Evolutionary conservation across 1,140 invertebrate genomes (phyloP).

Genomic region (Papilio machaon): DNA sequence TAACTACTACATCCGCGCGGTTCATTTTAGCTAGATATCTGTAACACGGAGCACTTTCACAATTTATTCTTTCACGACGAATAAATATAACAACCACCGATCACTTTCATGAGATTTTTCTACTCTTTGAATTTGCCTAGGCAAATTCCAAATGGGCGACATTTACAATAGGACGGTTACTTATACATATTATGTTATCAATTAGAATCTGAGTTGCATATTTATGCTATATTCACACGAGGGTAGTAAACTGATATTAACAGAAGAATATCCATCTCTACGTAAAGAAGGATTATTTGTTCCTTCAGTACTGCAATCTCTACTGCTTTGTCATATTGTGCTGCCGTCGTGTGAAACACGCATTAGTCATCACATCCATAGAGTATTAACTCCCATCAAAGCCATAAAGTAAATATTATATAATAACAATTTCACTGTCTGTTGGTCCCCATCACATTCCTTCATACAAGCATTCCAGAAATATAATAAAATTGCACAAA

Average conservation of each 20-base stretch:
- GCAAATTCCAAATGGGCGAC: too few species aligned
- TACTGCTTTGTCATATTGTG: too few species aligned
- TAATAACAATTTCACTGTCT: conserved; percentile 19
- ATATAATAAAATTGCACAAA: background rate
- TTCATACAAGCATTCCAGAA: background rate
- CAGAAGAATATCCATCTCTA: too few species aligned
- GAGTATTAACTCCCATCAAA: background rate
- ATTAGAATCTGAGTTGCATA: background rate
- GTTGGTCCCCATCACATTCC: background rate
- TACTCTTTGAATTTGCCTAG: too few species aligned
- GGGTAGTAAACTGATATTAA: background rate
- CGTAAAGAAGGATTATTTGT: background rate
- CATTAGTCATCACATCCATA: background rate
- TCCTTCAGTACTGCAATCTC: too few species aligned
- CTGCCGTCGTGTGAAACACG: too few species aligned
- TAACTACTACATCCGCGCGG: too few species aligned
- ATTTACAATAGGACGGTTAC: background rate
- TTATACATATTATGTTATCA: background rate
- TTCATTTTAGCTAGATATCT: background rate
- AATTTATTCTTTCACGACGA: too few species aligned
- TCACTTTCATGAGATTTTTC: too few species aligned
- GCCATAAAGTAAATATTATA: conserved; percentile 23
- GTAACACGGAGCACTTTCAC: background rate
- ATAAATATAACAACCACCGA: too few species aligned
- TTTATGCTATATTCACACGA: background rate